Evolutionary conservation across 1,140 invertebrate species (phyloP).

Genomic region (Dendrolimus kikuchii): DNA sequence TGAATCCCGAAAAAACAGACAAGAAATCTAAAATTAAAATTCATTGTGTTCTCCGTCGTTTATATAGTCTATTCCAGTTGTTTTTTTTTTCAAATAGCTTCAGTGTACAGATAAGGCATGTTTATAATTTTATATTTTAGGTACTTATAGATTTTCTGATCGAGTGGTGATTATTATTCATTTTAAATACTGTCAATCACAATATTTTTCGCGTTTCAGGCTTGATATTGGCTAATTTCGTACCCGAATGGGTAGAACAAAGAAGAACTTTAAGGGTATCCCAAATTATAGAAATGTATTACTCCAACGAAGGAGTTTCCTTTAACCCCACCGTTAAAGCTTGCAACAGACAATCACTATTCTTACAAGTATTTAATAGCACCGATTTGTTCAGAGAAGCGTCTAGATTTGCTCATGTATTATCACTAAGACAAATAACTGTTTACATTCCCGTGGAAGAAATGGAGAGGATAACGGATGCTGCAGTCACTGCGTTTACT

Average conservation of each 20-base stretch:
- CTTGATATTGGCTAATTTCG: conserved; percentile 73
- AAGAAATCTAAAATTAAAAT: no score
- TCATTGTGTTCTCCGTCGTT: no score
- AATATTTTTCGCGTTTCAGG: conserved; percentile 54
- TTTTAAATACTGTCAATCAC: not conserved
- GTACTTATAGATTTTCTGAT: no score
- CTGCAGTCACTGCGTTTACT: conserved; percentile 51
- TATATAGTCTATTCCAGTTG: no score
- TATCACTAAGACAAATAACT: conserved; percentile 57
- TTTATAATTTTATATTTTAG: no score
- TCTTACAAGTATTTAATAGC: conserved; percentile 54
- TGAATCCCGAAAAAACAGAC: no score
- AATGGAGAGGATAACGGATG: conserved; percentile 52
- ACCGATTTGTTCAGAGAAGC: conserved; percentile 50
- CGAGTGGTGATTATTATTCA: no score
- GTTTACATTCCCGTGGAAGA: conserved; percentile 52
- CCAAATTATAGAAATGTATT: conserved; percentile 80
- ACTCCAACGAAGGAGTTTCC: conserved; percentile 75
- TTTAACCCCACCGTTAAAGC: conserved; percentile 72
- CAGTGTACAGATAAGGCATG: no score
- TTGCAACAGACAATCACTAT: conserved; percentile 71
- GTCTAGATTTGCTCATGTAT: conserved; percentile 51
- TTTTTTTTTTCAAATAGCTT: no score
- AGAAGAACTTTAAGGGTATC: conserved; percentile 73
- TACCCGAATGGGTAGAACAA: conserved; percentile 68